Conservation (phyloP, 2,888 invertebrate genomes). For the Eupithecia insigniata region DNA sequence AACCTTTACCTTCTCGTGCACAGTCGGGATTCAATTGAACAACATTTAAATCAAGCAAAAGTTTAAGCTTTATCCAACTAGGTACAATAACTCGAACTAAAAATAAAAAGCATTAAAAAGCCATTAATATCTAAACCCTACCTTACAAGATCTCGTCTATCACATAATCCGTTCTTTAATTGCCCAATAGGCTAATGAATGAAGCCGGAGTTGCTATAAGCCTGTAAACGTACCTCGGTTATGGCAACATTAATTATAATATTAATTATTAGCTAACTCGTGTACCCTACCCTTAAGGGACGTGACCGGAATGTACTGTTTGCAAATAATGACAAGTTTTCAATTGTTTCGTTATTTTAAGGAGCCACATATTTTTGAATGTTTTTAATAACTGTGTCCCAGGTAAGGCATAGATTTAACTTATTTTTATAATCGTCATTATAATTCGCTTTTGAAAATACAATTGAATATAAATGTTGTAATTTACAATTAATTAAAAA, state of each 20-base stretch:
- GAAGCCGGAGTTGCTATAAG: conserved; percentile 55
- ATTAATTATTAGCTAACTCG: conserved; percentile 83
- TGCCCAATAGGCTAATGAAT: conserved; percentile 57
- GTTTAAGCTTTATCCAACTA: background rate
- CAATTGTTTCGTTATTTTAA: background rate
- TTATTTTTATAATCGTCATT: background rate
- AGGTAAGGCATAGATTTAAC: background rate
- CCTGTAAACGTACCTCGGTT: conserved; percentile 54
- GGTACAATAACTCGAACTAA: background rate
- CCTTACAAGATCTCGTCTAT: conserved; percentile 14
- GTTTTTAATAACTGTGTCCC: too few relatives aligned
- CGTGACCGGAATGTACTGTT: conserved; percentile 48
- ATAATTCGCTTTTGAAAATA: background rate
- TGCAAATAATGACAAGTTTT: conserved; percentile 25
- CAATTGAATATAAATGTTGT: background rate
- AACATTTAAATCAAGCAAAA: background rate
- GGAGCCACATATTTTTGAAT: too few relatives aligned
- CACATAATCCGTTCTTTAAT: conserved; percentile 31
- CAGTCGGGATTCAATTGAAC: background rate
- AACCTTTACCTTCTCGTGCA: background rate
- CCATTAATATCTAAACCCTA: background rate
- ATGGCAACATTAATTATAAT: conserved; percentile 81
- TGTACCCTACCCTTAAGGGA: conserved; percentile 67
- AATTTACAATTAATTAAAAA: conserved; percentile 8
- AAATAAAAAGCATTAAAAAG: background rate